A percentile compares a stretch with the other conserved stretches of the same genome.
phyloP scores from a whole-genome alignment of 2,113 vertebrate species.

The Zapornia atra region DNA sequence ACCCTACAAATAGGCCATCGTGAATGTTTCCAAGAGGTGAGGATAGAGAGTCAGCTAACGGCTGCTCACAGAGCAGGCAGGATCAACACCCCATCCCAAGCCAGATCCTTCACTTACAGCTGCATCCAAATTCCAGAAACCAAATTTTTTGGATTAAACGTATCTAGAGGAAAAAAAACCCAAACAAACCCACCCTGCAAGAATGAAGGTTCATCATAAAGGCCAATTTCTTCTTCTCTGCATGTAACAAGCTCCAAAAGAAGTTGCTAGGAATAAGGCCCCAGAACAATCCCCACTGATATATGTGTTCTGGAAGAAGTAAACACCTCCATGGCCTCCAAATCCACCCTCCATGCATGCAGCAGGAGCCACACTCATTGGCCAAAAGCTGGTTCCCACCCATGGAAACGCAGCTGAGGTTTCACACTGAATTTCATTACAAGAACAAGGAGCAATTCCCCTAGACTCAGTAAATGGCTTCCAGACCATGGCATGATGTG shows the following conservation, averaged over 20 bases:
- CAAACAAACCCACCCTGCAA: neutral
- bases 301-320: neutral
- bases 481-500: neutral
- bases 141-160: neutral
- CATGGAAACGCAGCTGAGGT: neutral
- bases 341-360: neutral
- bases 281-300: neutral
- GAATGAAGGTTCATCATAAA: neutral
- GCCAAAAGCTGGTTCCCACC: neutral
- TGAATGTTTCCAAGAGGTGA: neutral
- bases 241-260: neutral
- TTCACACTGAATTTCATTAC: neutral
- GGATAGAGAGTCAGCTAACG: neutral
- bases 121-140: neutral
- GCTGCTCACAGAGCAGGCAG: neutral
- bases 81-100: neutral
- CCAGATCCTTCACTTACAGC: neutral
- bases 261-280: neutral
- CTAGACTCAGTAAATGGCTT: neutral
- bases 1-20: neutral
- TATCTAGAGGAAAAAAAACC: neutral
- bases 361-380: accelerated
- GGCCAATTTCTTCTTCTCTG: neutral
- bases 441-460: neutral
- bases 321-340: neutral